phyloP scores from a whole-genome alignment of 2,888 invertebrate genomes.

The Piscicola geometra region DNA sequence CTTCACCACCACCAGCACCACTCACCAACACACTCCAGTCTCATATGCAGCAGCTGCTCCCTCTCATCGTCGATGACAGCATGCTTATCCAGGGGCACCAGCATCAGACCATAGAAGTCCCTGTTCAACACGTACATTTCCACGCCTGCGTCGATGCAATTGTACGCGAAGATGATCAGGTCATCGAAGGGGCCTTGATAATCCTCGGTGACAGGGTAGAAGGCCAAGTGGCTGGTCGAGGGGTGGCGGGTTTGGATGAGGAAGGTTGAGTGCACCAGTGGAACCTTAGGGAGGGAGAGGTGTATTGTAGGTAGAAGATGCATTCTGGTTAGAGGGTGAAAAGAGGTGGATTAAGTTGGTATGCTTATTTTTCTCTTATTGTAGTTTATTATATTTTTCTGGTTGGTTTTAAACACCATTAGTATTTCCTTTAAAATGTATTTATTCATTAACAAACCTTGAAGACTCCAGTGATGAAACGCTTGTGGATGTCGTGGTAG shows the following conservation, averaged over 20 bases:
- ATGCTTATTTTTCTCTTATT: no score
- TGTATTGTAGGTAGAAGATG: no score
- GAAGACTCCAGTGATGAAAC: slow-evolving; percentile 67
- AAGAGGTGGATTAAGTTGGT: no score
- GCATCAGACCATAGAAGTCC: slow-evolving; percentile 72
- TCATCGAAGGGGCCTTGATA: slow-evolving; percentile 75
- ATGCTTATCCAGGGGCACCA: slow-evolving; percentile 70
- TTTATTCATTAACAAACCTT: no score
- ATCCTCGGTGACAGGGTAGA: slow-evolving; percentile 63
- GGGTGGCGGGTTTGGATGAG: slow-evolving; percentile 68
- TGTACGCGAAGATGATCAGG: slow-evolving; percentile 79
- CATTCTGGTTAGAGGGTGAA: no score
- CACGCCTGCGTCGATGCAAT: slow-evolving; percentile 25
- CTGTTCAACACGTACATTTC: slow-evolving; percentile 74
- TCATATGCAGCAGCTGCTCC: slow-evolving; percentile 42
- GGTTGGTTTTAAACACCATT: no score
- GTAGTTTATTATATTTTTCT: no score
- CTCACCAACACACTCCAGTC: slow-evolving; percentile 41
- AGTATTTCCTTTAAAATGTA: no score
- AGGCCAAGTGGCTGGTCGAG: slow-evolving; percentile 68
- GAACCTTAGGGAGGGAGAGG: no score
- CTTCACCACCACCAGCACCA: background rate
- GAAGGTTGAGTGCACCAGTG: slow-evolving; percentile 85
- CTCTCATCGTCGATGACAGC: slow-evolving; percentile 39
- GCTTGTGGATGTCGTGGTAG: slow-evolving; percentile 73